Evolutionary conservation across 2,113 vertebrate species (phyloP), one percentile per base, ranked within the genome.

Genomic region (Entelurus aequoreus): DNA sequence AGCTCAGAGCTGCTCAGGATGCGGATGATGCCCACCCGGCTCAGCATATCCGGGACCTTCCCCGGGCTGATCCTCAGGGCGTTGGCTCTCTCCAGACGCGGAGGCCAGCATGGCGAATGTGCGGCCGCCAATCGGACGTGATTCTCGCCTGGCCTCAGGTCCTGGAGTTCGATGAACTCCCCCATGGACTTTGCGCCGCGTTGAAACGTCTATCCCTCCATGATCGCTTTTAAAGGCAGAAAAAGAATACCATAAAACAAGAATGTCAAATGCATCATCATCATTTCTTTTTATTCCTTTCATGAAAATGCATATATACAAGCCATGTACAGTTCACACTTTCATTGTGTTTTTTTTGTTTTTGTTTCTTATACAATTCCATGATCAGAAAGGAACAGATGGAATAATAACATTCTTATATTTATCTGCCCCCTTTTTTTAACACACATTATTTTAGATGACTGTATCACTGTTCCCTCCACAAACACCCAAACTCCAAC

Each of bases 51-150:
- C 1, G 91, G 89, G 14, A 91, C 81, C 28, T 87, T 90, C 54
- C 90, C 88, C 0, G 92, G 92, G 66, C 90, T 90, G 76, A 95
- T 94, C 80, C 94, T 90, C 76, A 96, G 65, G 6, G 94, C 94
- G 38, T 97, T 97, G 62, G 94, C 79, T 63, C 92, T 87, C 77
- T 93, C 93, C 72, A 94, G 85, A 28, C 94, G 93, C 8, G 92
- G 87, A 47, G 86, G 86, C 1, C 68, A 86, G 79, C 76, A 85
- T 7, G 71, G 85, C 0, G 49, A 62, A 35, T 15, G 78, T 6
- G 79, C 8, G 52, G 74, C 58, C 0, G 74, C 66, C 63, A 84
- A 67, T 69, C 79, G 83, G 13, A 79, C 76, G 63, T 63, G 76
- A 19, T 87, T 87, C 13, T 10, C 52, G 65, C 46, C 71, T 4